phyloP scores from a whole-genome alignment of 2,888 invertebrate species.

The Drosophila merina region DNA sequence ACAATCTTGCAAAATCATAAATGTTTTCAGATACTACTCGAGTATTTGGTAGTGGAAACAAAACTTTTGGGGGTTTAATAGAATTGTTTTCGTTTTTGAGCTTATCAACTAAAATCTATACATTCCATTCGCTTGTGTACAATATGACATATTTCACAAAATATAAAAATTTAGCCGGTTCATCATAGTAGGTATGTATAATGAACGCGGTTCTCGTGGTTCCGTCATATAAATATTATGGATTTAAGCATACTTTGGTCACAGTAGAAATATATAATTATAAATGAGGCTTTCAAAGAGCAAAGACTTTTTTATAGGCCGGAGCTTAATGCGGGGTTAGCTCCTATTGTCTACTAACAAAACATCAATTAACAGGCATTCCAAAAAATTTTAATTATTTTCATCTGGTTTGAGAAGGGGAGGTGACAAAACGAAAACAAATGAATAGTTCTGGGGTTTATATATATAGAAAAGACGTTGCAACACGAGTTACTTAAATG shows the following conservation, averaged over 20 bases:
- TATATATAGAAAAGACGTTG: slow-evolving; percentile 55
- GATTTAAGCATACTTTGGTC: slow-evolving; percentile 49
- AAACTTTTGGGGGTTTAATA: slow-evolving; percentile 19
- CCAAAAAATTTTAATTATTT: slow-evolving; percentile 31
- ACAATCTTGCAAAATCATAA: slow-evolving; percentile 55
- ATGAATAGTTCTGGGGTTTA: slow-evolving; percentile 22
- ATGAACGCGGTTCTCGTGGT: slow-evolving; percentile 22
- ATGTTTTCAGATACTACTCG: slow-evolving; percentile 40
- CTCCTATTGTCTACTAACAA: slow-evolving; percentile 65
- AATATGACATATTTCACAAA: slow-evolving; percentile 59
- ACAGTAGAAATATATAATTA: slow-evolving; percentile 50
- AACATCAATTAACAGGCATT: slow-evolving; percentile 64
- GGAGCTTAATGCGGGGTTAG: slow-evolving; percentile 46
- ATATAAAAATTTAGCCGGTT: slow-evolving; percentile 42
- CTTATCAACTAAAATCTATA: slow-evolving; percentile 65
- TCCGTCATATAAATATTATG: slow-evolving; percentile 40
- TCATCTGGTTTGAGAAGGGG: slow-evolving; percentile 23
- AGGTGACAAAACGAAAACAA: slow-evolving; percentile 53
- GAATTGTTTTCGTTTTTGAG: slow-evolving; percentile 24
- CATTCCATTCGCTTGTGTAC: slow-evolving; percentile 58
- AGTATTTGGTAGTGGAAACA: slow-evolving; percentile 16
- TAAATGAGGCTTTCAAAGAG: slow-evolving; percentile 41
- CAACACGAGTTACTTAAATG: slow-evolving; percentile 61
- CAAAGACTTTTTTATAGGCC: slow-evolving; percentile 45
- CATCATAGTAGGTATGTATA: slow-evolving; percentile 16